These are phyloP conservation scores for Dasyornis broadbenti DNA, from an alignment of 2,113 vertebrate genomes.

Conservation along the genomic window DNA sequence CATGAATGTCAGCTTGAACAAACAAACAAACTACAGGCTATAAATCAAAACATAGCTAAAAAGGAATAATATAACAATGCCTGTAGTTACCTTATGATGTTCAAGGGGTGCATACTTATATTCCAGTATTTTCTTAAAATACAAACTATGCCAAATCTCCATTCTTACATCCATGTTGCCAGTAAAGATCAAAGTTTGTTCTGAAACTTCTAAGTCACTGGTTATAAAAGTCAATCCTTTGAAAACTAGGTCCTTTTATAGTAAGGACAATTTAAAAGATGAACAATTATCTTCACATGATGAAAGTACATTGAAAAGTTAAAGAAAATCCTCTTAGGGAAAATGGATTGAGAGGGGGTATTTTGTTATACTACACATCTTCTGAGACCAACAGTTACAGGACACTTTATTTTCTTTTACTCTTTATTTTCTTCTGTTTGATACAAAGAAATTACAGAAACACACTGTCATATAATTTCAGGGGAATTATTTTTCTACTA, in stretches of 20 bases:
- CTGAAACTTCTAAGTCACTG: background rate
- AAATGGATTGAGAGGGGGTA: background rate
- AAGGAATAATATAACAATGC: background rate
- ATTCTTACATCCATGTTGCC: background rate
- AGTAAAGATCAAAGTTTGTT: background rate
- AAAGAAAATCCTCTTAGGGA: background rate
- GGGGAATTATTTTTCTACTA: background rate
- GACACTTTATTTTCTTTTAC: background rate
- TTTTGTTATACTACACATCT: background rate
- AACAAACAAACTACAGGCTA: background rate
- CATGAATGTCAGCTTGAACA: background rate
- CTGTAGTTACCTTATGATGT: background rate
- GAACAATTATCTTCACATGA: background rate
- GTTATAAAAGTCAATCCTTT: background rate
- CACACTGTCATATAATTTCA: background rate
- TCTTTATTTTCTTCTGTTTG: background rate
- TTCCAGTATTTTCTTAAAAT: background rate
- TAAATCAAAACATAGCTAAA: background rate
- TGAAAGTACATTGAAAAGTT: background rate
- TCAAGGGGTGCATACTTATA: background rate
- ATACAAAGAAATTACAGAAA: background rate
- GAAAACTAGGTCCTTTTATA: background rate
- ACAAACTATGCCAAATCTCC: background rate
- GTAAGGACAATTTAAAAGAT: background rate
- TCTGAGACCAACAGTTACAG: background rate